Conservation (phyloP, 37 sponge, comb jelly and placozoan species). For the Chondrosia reniformis region DNA sequence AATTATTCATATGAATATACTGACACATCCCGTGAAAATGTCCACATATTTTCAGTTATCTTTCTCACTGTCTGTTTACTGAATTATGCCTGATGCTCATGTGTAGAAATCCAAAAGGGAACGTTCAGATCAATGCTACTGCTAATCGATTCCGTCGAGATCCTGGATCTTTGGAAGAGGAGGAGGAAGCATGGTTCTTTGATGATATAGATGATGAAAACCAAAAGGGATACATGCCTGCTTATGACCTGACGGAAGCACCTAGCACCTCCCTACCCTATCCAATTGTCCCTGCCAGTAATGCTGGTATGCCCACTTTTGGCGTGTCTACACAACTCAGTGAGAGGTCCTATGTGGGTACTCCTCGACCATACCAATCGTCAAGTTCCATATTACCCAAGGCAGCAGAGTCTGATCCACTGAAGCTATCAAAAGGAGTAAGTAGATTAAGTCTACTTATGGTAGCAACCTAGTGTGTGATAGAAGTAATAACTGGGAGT, state of each 20-base stretch:
- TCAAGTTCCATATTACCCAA: too few species aligned
- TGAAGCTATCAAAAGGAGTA: too few species aligned
- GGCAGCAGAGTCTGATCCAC: too few species aligned
- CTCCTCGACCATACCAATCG: neutral
- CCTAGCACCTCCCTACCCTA: neutral
- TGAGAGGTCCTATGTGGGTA: neutral
- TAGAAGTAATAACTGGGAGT: too few species aligned
- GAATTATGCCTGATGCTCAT: neutral
- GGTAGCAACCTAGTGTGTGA: too few species aligned
- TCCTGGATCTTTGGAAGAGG: constrained; percentile 79
- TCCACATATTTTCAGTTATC: too few species aligned
- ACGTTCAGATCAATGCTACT: neutral
- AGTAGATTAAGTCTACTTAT: too few species aligned
- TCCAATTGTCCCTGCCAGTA: neutral
- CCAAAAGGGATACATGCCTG: neutral
- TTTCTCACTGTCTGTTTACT: too few species aligned
- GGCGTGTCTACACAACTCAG: neutral
- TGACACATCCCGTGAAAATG: too few species aligned
- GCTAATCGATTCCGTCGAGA: constrained; percentile 63
- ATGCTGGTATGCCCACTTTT: neutral
- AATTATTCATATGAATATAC: too few species aligned
- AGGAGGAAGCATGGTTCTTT: constrained; percentile 92
- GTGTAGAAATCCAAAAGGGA: neutral
- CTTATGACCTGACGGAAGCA: neutral
- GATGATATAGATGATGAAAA: constrained; percentile 76